Evolutionary conservation across 1,140 invertebrate genomes (phyloP).

Genomic region (Heliothis virescens): DNA sequence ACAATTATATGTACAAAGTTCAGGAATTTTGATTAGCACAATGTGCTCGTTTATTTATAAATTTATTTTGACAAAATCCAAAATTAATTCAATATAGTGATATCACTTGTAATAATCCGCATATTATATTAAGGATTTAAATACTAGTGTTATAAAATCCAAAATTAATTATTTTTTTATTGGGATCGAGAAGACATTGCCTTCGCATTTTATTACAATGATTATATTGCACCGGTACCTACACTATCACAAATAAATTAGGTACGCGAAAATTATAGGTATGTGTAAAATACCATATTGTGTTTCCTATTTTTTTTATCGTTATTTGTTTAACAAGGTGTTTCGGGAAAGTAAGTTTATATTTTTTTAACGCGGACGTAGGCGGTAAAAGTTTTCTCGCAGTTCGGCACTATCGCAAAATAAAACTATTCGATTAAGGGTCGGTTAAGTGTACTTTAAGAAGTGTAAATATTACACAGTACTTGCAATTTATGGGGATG

Average conservation of each 20-base stretch:
- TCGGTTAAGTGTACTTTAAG: conserved; percentile 79
- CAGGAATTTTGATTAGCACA: conserved; percentile 33
- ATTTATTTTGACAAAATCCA: conserved; percentile 34
- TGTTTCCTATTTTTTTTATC: conserved; percentile 22
- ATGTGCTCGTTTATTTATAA: conserved; percentile 23
- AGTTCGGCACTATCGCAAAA: conserved; percentile 75
- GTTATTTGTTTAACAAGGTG: conserved; percentile 25
- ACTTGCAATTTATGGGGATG: conserved; percentile 66
- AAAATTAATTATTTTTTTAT: conserved; percentile 52
- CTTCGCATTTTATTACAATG: conserved; percentile 35
- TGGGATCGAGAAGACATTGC: conserved; percentile 37
- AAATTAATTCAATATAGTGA: conserved; percentile 36
- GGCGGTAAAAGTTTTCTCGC: conserved; percentile 72
- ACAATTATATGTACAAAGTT: conserved; percentile 48
- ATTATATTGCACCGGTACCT: conserved; percentile 1
- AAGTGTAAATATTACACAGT: conserved; percentile 76
- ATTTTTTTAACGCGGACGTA: conserved; percentile 62
- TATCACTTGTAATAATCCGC: conserved; percentile 43
- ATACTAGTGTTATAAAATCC: conserved; percentile 48
- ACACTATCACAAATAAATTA: conserved; percentile 19
- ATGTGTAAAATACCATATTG: conserved; percentile 2
- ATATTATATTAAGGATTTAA: conserved; percentile 45
- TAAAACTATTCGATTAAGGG: conserved; percentile 69
- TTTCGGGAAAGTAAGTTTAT: conserved; percentile 73
- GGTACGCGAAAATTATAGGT: conserved; percentile 2